A percentile compares a stretch with the other conserved stretches of the same genome.
These are phyloP conservation scores for Pentalonia nigronervosa DNA, from an alignment of 1,140 invertebrate species.

Conservation along the genomic window DNA sequence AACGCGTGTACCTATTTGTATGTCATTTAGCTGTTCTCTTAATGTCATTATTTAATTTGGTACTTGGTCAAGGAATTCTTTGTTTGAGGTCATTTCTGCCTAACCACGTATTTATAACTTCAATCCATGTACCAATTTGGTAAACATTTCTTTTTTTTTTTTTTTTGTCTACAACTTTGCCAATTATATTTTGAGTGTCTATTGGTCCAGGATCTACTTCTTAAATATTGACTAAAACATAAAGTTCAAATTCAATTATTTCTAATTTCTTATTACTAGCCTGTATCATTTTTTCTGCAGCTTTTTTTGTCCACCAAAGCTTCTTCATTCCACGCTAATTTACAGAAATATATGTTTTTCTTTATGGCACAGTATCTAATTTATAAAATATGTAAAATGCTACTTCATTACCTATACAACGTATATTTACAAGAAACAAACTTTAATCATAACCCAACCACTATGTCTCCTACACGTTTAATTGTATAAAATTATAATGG, in stretches of 20 bases:
- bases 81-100: neutral
- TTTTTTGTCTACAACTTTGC: neutral
- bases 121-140: neutral
- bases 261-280: no score
- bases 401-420: neutral
- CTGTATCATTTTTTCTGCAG: no score
- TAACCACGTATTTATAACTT: neutral
- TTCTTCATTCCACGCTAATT: neutral
- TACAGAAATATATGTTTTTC: neutral
- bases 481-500: neutral
- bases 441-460: neutral
- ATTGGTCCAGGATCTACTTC: no score
- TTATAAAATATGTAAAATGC: neutral
- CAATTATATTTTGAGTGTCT: no score
- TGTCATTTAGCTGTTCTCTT: neutral
- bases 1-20: no score
- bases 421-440: no score
- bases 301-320: neutral
- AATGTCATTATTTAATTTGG: neutral
- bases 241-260: no score
- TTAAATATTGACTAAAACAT: no score
- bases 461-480: neutral
- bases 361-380: neutral
- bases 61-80: neutral
- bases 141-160: constrained; percentile 2